Evolutionary conservation across 2,797 vertebrate genomes (phyloP).

Genomic region (Myotis daubentonii): DNA sequence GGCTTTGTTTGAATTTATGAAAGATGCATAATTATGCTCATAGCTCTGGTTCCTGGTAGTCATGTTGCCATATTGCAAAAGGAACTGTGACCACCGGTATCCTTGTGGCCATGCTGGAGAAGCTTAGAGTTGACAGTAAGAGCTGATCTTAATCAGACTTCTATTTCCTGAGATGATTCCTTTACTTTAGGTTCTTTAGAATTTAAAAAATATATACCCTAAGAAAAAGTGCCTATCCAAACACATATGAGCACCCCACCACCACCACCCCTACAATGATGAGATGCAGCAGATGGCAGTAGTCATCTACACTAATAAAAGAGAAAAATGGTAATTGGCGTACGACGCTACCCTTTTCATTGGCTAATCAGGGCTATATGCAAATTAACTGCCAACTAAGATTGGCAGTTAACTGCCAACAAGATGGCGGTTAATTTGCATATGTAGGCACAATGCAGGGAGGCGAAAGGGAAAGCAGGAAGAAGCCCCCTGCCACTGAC

Average conservation of each 20-base stretch:
- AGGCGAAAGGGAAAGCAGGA: no score
- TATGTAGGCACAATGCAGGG: no score
- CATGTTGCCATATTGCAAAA: neutral
- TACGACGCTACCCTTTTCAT: no score
- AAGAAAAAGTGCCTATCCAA: neutral
- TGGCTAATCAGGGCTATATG: no score
- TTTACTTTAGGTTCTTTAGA: slow-evolving; percentile 4
- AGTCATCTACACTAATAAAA: no score
- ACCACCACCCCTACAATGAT: neutral
- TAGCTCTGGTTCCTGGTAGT: neutral
- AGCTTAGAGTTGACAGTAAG: neutral
- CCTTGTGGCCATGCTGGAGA: neutral
- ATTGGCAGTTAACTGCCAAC: no score
- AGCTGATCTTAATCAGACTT: neutral
- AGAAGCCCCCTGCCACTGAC: no score
- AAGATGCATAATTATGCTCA: neutral
- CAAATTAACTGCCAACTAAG: no score
- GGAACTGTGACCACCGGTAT: neutral
- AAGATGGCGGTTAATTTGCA: no score
- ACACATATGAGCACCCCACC: neutral
- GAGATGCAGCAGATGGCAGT: neutral
- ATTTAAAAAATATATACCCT: neutral
- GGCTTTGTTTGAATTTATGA: neutral
- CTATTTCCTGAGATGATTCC: neutral
- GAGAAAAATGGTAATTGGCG: no score